Evolutionary conservation across 2,888 invertebrate species (phyloP), one percentile per base, ranked within the genome.

Genomic region (Cheilosia pagana): DNA sequence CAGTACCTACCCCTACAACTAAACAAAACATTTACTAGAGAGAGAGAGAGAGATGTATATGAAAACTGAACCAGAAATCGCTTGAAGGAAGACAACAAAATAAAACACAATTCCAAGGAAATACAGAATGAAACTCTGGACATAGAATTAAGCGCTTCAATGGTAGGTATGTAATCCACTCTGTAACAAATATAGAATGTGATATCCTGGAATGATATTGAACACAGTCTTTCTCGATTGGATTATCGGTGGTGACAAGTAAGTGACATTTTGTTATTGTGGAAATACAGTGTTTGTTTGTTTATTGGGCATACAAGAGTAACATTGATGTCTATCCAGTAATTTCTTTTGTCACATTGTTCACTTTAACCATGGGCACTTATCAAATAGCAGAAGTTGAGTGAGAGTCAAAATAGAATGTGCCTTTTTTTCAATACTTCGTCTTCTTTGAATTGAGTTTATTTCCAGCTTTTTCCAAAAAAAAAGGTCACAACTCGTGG

Each of bases 131-230:
- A 50, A 48, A 19, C 23, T 14, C 1, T 50, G 50, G 60, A 60
- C 60, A 53, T 43, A 41, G 60, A 72, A 72, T 53, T 53, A 62
- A 62, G 50, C 43, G 52, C 52, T 53, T 53, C 19, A 45, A 45
- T 45, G 31, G 31, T 23, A 16, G 43, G 31, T 53, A 63, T 45
- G 72, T 55, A 43, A 63, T 74, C 53, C 35, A 55, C 62, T 25
- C 21, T 52, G 59, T 70, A 41, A 35, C 41, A 60, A 60, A 70
- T 50, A 53, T 16, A 45, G 31, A 39, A 62, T 43, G 31, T 52
- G 41, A 52, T 62, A 31, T 31, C 43, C 45, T 35, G 43, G n/a
- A 23, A 21, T n/a, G 52, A 52, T 62, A 60, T 60, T 41, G n/a
- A 19, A 19, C 8, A 31, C 10, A 21, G 19, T 14, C 7, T 35